These are phyloP conservation scores for Stigmatopora argus DNA, from an alignment of 2,113 vertebrate genomes.

Conservation along the genomic window DNA sequence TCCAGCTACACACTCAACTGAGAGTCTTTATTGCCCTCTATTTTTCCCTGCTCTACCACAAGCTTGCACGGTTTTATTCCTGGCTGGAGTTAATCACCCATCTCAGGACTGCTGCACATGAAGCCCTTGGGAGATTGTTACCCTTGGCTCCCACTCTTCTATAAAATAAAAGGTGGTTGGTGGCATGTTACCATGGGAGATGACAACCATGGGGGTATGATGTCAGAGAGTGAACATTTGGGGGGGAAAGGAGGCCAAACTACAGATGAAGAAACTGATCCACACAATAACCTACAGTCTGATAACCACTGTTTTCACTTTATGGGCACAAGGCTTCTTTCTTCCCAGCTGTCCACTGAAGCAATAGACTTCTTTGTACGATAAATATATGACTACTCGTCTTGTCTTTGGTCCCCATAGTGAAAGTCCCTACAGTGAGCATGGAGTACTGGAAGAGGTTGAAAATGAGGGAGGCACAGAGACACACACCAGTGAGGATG, in stretches of 20 bases:
- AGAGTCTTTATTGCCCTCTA: constrained; percentile 11
- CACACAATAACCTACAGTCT: constrained; percentile 21
- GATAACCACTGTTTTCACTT: constrained; percentile 17
- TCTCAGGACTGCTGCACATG: constrained; percentile 15
- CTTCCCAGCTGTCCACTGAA: neutral
- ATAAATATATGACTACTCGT: constrained; percentile 18
- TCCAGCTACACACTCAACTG: neutral
- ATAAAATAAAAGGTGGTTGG: constrained; percentile 23
- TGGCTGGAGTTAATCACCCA: constrained; percentile 35
- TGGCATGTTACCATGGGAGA: constrained; percentile 30
- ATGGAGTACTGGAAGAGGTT: constrained; percentile 87
- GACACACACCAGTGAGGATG: constrained; percentile 93
- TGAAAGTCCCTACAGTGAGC: constrained; percentile 94
- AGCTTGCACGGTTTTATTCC: constrained; percentile 30
- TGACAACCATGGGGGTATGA: constrained; percentile 23
- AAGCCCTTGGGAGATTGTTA: constrained; percentile 33
- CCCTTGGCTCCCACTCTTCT: constrained; percentile 28
- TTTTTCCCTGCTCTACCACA: constrained; percentile 17
- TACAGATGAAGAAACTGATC: constrained; percentile 9
- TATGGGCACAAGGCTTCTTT: neutral
- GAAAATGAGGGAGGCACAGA: constrained; percentile 89
- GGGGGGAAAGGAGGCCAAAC: constrained; percentile 18
- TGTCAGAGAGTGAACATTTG: constrained; percentile 31
- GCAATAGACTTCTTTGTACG: neutral
- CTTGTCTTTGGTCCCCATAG: constrained; percentile 58